phyloP scores from a whole-genome alignment of 2,113 vertebrate genomes.

The Micronycteris hirsuta region DNA sequence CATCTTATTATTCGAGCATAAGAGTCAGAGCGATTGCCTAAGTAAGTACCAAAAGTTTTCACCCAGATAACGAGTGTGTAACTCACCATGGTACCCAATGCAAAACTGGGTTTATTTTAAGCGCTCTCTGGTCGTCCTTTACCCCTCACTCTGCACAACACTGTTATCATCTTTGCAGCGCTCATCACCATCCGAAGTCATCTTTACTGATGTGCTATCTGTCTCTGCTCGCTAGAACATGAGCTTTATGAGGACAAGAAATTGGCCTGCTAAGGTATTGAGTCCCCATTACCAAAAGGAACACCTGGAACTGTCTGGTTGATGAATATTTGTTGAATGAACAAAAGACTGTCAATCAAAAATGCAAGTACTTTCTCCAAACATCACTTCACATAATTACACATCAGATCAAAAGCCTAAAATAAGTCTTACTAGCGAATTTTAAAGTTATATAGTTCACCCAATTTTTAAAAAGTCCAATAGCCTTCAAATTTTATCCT shows the following conservation, averaged over 20 bases:
- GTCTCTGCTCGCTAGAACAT: background rate
- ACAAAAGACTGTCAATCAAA: background rate
- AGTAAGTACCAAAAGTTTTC: background rate
- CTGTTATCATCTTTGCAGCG: background rate
- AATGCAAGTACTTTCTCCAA: background rate
- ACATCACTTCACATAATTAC: background rate
- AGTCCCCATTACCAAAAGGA: background rate
- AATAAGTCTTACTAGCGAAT: background rate
- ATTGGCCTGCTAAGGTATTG: background rate
- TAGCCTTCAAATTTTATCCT: slow-evolving; percentile 1
- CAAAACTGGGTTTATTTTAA: background rate
- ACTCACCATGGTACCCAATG: background rate
- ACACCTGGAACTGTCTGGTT: background rate
- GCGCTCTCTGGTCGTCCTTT: background rate
- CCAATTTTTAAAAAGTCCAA: background rate
- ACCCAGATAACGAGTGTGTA: background rate
- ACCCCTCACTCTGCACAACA: background rate
- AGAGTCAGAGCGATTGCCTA: background rate
- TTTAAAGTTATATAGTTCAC: background rate
- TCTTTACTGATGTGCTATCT: background rate
- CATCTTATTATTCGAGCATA: background rate
- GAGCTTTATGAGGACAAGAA: slow-evolving; percentile 20
- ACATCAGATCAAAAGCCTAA: background rate
- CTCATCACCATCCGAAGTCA: background rate
- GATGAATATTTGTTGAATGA: background rate